Conservation (phyloP, 2,888 invertebrate genomes). For the Thalpophila matura region DNA sequence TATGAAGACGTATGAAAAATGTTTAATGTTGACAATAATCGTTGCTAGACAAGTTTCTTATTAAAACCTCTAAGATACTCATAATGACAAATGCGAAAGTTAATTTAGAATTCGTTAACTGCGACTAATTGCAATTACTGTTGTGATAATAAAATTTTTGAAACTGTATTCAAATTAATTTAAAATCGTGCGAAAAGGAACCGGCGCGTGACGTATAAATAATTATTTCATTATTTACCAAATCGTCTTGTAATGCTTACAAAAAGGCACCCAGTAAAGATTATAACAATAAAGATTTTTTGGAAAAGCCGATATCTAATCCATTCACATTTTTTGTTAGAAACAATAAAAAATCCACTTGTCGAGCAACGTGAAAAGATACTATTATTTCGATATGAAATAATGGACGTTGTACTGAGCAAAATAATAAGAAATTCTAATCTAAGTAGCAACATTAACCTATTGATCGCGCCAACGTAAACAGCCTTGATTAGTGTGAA, state of each 20-base stretch:
- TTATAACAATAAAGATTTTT: too few relatives aligned
- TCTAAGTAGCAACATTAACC: conserved; percentile 56
- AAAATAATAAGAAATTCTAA: conserved; percentile 54
- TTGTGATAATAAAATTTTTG: neutral
- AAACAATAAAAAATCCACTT: conserved; percentile 12
- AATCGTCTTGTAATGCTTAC: neutral
- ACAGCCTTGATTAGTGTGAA: conserved; percentile 45
- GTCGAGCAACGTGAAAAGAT: conserved; percentile 40
- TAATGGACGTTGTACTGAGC: conserved; percentile 39
- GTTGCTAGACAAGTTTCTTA: conserved; percentile 24
- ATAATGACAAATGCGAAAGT: neutral
- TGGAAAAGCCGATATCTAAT: neutral
- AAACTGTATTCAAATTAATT: neutral
- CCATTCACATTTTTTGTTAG: neutral
- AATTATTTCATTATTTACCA: neutral
- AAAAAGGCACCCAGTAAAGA: neutral
- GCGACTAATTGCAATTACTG: neutral
- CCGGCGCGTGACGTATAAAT: neutral
- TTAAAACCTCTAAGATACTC: neutral
- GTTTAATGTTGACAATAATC: neutral
- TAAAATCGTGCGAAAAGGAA: neutral
- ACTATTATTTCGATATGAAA: conserved; percentile 26
- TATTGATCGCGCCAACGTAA: conserved; percentile 57
- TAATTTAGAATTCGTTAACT: conserved; percentile 3
- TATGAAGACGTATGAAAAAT: conserved; percentile 4